Percentiles rank a stretch among this genome's conserved stretches.
phyloP scores from a whole-genome alignment of 2,888 invertebrate species.

The Pyrocoelia pectoralis region DNA sequence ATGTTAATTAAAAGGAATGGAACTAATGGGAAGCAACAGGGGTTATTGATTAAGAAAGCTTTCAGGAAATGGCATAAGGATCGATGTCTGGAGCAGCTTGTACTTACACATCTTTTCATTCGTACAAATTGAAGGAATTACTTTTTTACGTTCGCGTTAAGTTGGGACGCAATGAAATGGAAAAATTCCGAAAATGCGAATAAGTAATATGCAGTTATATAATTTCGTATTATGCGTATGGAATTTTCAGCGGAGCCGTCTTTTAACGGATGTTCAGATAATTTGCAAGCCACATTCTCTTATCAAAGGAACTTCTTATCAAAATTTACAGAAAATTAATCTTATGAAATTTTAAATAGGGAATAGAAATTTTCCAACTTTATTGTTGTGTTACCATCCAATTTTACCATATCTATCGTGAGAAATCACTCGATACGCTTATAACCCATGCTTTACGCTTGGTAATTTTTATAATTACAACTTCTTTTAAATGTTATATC shows the following conservation, averaged over 20 bases:
- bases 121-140: too few species aligned
- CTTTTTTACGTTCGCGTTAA: too few species aligned
- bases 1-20: too few species aligned
- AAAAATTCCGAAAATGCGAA: not conserved
- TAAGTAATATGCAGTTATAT: constrained; percentile 1
- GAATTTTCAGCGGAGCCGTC: not conserved
- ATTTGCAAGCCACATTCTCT: constrained; percentile 26
- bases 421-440: constrained; percentile 1
- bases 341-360: not conserved
- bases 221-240: not conserved
- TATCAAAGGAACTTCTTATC: constrained; percentile 32
- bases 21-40: too few species aligned
- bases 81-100: too few species aligned
- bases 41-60: too few species aligned
- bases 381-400: not conserved
- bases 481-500: constrained; percentile 3
- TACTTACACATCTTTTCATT: too few species aligned
- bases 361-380: not conserved
- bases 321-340: constrained; percentile 1
- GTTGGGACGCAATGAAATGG: not conserved
- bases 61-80: too few species aligned
- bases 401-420: not conserved
- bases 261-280: constrained; percentile 19
- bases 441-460: constrained; percentile 11
- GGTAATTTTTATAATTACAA: constrained; percentile 19